phyloP scores from a whole-genome alignment of 2,888 invertebrate species.

The Aporophyla lueneburgensis region DNA sequence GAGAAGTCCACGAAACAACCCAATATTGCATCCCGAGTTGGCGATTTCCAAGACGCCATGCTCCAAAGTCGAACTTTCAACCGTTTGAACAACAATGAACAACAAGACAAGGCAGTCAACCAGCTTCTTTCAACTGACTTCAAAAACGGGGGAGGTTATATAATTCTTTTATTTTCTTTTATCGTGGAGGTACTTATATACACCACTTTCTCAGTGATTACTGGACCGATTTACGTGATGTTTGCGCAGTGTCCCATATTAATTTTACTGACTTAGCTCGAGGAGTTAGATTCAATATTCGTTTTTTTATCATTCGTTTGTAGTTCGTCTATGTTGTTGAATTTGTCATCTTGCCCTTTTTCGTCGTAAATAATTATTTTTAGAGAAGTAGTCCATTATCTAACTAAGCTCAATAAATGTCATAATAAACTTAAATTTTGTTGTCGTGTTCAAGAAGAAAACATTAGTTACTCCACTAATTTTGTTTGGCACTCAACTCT shows the following conservation, averaged over 20 bases:
- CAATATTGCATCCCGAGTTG: too few relatives aligned
- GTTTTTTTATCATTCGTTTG: too few relatives aligned
- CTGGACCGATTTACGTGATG: not conserved
- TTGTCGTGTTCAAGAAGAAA: slow-evolving; percentile 14
- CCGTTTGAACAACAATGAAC: not conserved
- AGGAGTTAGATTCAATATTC: too few relatives aligned
- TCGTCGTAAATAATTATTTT: not conserved
- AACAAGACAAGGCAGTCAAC: not conserved
- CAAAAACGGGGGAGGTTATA: not conserved
- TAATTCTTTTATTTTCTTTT: not conserved
- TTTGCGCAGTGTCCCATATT: not conserved
- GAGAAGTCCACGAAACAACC: too few relatives aligned
- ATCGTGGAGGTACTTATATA: not conserved
- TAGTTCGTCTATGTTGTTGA: too few relatives aligned
- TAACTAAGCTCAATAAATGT: not conserved
- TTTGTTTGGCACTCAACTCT: slow-evolving; percentile 33
- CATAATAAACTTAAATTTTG: slow-evolving; percentile 2
- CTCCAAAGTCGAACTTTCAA: not conserved
- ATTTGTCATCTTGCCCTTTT: too few relatives aligned
- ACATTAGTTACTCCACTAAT: slow-evolving; percentile 14
- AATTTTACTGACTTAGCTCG: too few relatives aligned
- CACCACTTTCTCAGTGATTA: not conserved
- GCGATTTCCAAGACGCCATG: too few relatives aligned
- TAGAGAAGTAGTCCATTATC: not conserved
- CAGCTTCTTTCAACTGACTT: not conserved